These are phyloP conservation scores for Lepus europaeus DNA, from an alignment of 2,113 vertebrate genomes.

Conservation along the genomic window DNA sequence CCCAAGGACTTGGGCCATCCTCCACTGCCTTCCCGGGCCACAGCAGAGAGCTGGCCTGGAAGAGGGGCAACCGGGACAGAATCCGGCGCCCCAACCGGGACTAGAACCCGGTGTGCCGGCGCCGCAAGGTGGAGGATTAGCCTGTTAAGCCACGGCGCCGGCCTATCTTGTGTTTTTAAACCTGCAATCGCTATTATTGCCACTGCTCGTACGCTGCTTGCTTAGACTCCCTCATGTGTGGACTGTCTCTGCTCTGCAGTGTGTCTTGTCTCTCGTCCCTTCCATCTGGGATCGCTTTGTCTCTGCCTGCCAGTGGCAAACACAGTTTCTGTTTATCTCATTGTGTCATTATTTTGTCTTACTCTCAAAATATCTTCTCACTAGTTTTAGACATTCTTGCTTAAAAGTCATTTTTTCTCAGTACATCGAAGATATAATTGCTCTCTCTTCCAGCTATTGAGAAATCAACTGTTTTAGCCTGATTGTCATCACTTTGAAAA, in stretches of 20 bases:
- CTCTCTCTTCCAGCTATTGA: slow-evolving; percentile 10
- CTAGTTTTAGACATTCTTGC: slow-evolving; percentile 11
- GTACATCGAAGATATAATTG: slow-evolving; percentile 1
- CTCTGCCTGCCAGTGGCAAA: slow-evolving; percentile 2
- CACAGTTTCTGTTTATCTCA: slow-evolving; percentile 19
- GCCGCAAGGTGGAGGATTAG: too few species aligned
- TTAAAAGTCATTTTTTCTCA: slow-evolving; percentile 32
- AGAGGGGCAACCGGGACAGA: too few species aligned
- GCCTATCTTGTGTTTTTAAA: not conserved
- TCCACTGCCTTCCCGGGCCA: too few species aligned
- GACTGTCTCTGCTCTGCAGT: not conserved
- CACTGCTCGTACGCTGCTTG: not conserved
- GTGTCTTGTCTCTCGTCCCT: slow-evolving; percentile 8
- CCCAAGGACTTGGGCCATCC: too few species aligned
- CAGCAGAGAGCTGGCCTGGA: too few species aligned
- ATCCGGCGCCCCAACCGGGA: too few species aligned
- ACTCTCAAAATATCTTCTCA: slow-evolving; percentile 41
- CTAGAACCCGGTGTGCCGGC: too few species aligned
- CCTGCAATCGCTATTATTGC: not conserved
- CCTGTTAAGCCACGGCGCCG: too few species aligned
- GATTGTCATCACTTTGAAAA: slow-evolving; percentile 31
- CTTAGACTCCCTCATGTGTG: not conserved
- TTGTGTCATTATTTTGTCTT: slow-evolving; percentile 28
- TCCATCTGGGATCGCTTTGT: slow-evolving; percentile 45
- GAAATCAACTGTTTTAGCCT: not conserved